These are phyloP conservation scores for Lepilemur septentrionalis DNA, from an alignment of 2,797 vertebrate species.

Conservation along the genomic window DNA sequence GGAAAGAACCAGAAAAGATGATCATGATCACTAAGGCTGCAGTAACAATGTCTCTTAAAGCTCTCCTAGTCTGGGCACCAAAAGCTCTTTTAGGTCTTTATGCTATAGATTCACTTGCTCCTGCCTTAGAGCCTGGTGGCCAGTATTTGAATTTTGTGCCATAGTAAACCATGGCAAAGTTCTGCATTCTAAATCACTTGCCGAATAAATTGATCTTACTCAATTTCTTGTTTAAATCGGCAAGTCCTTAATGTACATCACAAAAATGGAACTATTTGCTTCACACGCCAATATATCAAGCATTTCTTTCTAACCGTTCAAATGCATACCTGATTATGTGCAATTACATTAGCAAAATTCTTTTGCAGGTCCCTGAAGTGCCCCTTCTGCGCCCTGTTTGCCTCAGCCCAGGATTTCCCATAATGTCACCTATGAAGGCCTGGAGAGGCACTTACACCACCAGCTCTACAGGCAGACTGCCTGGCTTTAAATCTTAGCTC, in stretches of 20 bases:
- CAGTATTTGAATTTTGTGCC: background rate
- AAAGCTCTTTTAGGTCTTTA: background rate
- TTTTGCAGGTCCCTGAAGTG: background rate
- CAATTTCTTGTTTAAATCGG: background rate
- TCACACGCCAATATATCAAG: background rate
- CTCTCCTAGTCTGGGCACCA: background rate
- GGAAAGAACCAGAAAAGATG: background rate
- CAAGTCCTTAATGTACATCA: background rate
- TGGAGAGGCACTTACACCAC: background rate
- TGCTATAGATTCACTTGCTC: background rate
- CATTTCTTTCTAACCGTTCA: background rate
- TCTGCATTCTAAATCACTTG: background rate
- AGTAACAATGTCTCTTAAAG: background rate
- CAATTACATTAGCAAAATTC: background rate
- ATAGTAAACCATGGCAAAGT: background rate
- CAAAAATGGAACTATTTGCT: background rate
- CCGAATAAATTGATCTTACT: background rate
- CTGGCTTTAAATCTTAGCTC: background rate
- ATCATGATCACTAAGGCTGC: background rate
- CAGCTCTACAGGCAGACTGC: background rate
- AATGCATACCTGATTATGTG: background rate
- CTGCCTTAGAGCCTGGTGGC: background rate
- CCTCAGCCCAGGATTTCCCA: background rate
- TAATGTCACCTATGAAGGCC: background rate
- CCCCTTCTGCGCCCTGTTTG: background rate